Evolutionary conservation across 2,113 vertebrate genomes (phyloP).

Genomic region (Morone chrysops): DNA sequence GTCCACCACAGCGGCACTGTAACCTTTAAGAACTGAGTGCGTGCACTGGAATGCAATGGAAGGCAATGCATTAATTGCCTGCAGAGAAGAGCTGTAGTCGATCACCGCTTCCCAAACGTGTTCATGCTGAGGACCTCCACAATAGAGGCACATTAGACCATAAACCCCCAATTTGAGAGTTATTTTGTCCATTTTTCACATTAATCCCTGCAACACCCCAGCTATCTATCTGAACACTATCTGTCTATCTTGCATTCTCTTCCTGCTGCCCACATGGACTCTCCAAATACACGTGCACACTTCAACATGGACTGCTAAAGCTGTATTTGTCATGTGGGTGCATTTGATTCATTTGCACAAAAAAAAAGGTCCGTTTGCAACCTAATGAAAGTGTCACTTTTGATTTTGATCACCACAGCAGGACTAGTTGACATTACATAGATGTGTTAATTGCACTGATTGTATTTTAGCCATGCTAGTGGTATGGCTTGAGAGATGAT

Average conservation of each 20-base stretch:
- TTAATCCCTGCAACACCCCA: slow-evolving; percentile 47
- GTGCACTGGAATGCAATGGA: slow-evolving; percentile 10
- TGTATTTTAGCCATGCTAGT: not conserved
- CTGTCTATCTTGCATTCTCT: slow-evolving; percentile 14
- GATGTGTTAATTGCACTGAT: not conserved
- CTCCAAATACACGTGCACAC: not conserved
- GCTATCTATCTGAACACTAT: slow-evolving; percentile 21
- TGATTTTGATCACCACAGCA: not conserved
- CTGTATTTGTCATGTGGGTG: not conserved
- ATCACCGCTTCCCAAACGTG: no score
- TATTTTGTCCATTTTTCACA: slow-evolving; percentile 5
- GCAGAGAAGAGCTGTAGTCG: slow-evolving; percentile 43
- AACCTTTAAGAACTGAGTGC: slow-evolving; percentile 29
- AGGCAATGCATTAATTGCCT: slow-evolving; percentile 33
- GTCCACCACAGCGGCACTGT: not conserved
- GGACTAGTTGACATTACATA: not conserved
- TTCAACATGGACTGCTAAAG: not conserved
- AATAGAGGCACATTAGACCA: no score
- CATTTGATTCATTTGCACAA: not conserved
- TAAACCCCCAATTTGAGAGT: no score
- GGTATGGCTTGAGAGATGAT: not conserved
- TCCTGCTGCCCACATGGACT: not conserved
- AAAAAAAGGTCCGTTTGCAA: not conserved
- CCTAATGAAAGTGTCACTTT: not conserved
- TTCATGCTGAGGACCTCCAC: no score